Evolutionary conservation across 35 echinoderm and acorn worm species (phyloP).

Genomic region (Apostichopus californicus): DNA sequence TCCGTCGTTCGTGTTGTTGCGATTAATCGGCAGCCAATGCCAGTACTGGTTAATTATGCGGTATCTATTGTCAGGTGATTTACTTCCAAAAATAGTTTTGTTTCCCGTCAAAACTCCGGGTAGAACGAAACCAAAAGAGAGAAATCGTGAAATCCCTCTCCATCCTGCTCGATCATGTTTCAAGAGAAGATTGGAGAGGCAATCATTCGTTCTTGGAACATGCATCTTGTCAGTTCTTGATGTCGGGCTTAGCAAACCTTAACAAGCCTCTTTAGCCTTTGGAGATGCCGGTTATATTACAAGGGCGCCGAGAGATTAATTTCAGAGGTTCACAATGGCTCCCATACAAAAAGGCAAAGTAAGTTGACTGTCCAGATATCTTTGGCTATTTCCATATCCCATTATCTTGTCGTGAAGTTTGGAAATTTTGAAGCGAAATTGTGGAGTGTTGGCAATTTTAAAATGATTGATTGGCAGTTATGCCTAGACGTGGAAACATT

Average conservation of each 20-base stretch:
- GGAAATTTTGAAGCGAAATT: no score
- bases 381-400: neutral
- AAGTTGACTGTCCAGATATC: neutral
- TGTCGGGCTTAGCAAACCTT: neutral
- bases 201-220: neutral
- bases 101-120: neutral
- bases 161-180: neutral
- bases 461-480: neutral
- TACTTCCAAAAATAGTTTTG: neutral
- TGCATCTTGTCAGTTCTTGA: neutral
- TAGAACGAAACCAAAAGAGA: neutral
- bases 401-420: no score
- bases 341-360: slow-evolving; percentile 38
- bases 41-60: neutral
- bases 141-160: neutral
- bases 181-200: neutral
- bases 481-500: neutral
- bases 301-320: neutral
- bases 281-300: neutral
- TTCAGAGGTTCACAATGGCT: slow-evolving; percentile 15
- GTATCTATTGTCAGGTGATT: neutral
- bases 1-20: neutral
- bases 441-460: no score
- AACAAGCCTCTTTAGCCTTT: neutral
- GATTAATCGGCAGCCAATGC: neutral